Conservation (phyloP, 2,113 vertebrate genomes). For the Condylura cristata region DNA sequence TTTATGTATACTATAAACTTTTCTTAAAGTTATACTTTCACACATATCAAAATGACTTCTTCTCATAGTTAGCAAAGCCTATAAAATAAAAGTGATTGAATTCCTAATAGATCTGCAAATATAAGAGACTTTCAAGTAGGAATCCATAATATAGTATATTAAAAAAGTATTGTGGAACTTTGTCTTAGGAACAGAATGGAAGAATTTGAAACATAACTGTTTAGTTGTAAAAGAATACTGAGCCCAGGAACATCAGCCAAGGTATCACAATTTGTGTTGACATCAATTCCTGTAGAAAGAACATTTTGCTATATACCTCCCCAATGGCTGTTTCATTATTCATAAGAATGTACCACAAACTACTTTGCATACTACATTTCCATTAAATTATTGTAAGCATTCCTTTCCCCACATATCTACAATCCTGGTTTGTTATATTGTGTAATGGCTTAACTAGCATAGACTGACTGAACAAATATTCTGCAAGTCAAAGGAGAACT, state of each 20-base stretch:
- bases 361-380: neutral
- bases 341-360: neutral
- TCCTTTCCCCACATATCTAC: neutral
- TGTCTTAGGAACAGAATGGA: constrained; percentile 24
- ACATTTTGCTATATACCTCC: neutral
- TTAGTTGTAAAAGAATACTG: neutral
- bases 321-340: neutral
- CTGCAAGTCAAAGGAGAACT: neutral
- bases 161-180: constrained; percentile 20
- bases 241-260: neutral
- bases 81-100: constrained; percentile 47
- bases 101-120: constrained; percentile 43
- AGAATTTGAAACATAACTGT: constrained; percentile 32
- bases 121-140: constrained; percentile 34
- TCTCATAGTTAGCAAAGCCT: neutral
- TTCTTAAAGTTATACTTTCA: neutral
- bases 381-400: neutral
- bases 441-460: neutral
- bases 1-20: neutral
- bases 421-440: neutral
- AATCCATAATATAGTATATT: neutral
- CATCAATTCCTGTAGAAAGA: neutral
- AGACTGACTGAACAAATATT: neutral
- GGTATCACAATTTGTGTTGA: neutral
- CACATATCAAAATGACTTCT: neutral